phyloP scores from a whole-genome alignment of 2,797 vertebrate species.

The Sebastolobus alascanus region DNA sequence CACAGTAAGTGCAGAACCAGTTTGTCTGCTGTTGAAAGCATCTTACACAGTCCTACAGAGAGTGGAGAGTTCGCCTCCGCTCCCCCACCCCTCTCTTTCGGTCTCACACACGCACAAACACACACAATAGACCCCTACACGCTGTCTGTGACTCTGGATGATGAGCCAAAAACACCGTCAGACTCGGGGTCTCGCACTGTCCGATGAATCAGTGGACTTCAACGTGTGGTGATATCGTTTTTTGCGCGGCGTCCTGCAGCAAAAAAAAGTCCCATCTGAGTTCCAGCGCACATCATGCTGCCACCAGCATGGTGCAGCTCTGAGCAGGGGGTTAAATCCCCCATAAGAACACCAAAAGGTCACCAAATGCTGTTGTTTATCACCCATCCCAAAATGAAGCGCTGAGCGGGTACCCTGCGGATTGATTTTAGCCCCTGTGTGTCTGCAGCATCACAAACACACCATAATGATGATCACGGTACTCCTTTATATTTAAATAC shows the following conservation, averaged over 20 bases:
- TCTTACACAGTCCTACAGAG: constrained; percentile 78
- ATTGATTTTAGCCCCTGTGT: constrained; percentile 66
- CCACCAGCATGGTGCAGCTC: constrained; percentile 72
- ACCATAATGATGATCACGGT: constrained; percentile 8
- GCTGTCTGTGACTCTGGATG: constrained; percentile 23
- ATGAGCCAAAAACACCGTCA: constrained; percentile 33
- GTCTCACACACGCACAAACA: constrained; percentile 24
- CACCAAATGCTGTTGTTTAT: constrained; percentile 87
- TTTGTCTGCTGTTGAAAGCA: constrained; percentile 84
- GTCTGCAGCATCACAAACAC: constrained; percentile 40
- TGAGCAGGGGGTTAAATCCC: constrained; percentile 83
- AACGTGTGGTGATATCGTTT: not conserved
- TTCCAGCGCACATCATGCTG: constrained; percentile 38
- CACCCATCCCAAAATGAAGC: constrained; percentile 73
- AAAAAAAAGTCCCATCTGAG: constrained; percentile 64
- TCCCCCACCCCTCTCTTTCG: not conserved
- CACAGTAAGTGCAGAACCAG: constrained; percentile 84
- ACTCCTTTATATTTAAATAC: constrained; percentile 17
- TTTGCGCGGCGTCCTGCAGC: constrained; percentile 33
- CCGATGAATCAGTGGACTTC: constrained; percentile 34
- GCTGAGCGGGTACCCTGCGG: constrained; percentile 63
- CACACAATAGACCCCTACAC: constrained; percentile 24
- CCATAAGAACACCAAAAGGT: constrained; percentile 85
- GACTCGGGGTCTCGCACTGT: constrained; percentile 8
- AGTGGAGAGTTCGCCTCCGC: constrained; percentile 46